Evolutionary conservation across 2,888 invertebrate genomes (phyloP).

Genomic region (Carabus problematicus): DNA sequence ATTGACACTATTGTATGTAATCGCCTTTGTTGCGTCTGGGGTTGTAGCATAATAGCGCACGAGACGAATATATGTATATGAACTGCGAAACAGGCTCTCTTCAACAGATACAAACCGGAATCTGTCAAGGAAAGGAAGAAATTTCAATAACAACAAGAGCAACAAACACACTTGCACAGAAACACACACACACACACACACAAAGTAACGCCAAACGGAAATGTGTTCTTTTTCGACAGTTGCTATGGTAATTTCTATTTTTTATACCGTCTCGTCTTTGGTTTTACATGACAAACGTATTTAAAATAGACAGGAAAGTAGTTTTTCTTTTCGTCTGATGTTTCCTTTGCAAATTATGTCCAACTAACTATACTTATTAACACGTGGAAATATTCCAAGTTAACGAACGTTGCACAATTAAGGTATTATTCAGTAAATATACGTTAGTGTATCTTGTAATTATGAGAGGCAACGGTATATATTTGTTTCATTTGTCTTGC

Average conservation of each 20-base stretch:
- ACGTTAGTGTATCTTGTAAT: too few species aligned
- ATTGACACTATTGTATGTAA: slow-evolving; percentile 35
- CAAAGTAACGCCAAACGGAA: slow-evolving; percentile 27
- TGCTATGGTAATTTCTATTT: slow-evolving; percentile 37
- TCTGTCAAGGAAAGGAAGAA: slow-evolving; percentile 26
- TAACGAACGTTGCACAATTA: too few species aligned
- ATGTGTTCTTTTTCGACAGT: slow-evolving; percentile 27
- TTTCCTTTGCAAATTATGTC: neutral
- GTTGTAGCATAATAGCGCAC: slow-evolving; percentile 20
- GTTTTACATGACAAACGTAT: slow-evolving; percentile 27
- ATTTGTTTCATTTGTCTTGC: too few species aligned
- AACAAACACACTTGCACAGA: neutral
- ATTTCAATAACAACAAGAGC: slow-evolving; percentile 36
- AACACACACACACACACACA: slow-evolving; percentile 12
- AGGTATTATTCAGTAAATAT: too few species aligned
- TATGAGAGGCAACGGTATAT: too few species aligned
- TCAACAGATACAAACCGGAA: slow-evolving; percentile 38
- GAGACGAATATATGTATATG: slow-evolving; percentile 31
- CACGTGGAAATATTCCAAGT: too few species aligned
- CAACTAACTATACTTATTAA: too few species aligned
- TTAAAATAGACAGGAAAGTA: slow-evolving; percentile 22
- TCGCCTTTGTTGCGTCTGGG: slow-evolving; percentile 3
- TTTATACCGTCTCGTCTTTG: slow-evolving; percentile 24
- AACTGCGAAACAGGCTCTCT: slow-evolving; percentile 28
- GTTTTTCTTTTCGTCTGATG: neutral